Percentiles rank a stretch among this genome's conserved stretches.
Conservation (phyloP, 1,140 invertebrate genomes). For the Orius insidiosus region DNA sequence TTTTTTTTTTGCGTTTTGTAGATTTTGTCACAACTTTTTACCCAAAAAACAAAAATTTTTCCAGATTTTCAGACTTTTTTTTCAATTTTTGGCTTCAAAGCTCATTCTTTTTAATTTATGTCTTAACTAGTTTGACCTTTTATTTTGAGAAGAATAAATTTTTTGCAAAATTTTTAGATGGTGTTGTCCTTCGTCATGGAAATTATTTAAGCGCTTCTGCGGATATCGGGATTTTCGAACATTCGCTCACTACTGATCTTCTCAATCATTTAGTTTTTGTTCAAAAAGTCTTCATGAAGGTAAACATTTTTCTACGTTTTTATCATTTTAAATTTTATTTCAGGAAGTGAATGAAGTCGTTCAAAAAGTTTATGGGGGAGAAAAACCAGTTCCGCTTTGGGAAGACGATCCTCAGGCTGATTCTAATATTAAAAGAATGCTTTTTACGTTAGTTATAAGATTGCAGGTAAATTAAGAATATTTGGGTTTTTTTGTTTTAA, state of each 20-base stretch:
- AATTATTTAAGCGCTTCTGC: conserved; percentile 77
- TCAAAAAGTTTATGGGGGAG: conserved; percentile 90
- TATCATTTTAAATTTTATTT: conserved; percentile 14
- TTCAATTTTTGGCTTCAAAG: conserved; percentile 1
- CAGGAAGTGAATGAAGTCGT: conserved; percentile 93
- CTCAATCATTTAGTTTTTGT: conserved; percentile 97
- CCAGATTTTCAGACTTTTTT: neutral
- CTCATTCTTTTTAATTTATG: neutral
- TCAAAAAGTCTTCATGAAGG: conserved; percentile 97
- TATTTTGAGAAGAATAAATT: neutral
- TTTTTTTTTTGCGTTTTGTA: neutral
- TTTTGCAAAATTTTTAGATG: conserved; percentile 34
- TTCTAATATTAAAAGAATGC: conserved; percentile 43
- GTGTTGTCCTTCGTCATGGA: conserved; percentile 72
- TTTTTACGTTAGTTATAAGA: conserved; percentile 79
- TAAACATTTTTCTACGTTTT: conserved; percentile 22
- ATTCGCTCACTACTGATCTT: conserved; percentile 90
- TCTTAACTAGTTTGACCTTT: neutral
- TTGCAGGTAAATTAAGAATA: conserved; percentile 45
- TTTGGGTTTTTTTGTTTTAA: neutral
- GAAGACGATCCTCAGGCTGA: conserved; percentile 50
- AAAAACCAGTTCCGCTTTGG: conserved; percentile 84
- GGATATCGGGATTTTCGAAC: conserved; percentile 88
- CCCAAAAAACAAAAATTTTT: neutral
- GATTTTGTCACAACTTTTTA: neutral